Evolutionary conservation across 23 tunicate genomes (phyloP), one percentile per base, ranked within the genome.

Genomic region (Pegea sp.): DNA sequence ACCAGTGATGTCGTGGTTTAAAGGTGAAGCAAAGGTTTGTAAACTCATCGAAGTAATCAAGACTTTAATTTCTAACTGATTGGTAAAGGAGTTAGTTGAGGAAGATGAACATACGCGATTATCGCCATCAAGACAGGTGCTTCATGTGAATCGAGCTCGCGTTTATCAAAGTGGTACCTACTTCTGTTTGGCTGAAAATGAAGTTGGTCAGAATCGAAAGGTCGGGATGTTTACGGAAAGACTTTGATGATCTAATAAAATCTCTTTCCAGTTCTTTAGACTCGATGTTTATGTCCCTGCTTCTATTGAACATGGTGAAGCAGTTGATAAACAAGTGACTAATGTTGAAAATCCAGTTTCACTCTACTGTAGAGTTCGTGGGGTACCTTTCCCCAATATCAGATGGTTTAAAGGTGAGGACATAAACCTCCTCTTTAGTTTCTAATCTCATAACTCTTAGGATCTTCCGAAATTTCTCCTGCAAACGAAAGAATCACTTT

Each of bases 251-350:
- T 52, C 16, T 52, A 52, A 20, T 20, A 22, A 19, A n/a, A n/a
- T 25, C 20, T 28, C 26, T 26, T 43, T 34, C 3, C 60, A 84
- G 95, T 64, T 34, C 34, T 61, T 73, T 24, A 42, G 79, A 57
- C 34, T 84, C 33, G 86, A 67, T 20, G 95, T 84, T n/a, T 74
- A 84, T 57, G 84, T 68, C 26, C 70, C 53, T 33, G 76, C 95
- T 22, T 24, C 59, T 31, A 84, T 84, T 23, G 55, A 52, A 16
- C 65, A 62, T 38, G 53, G 68, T 30, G 77, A 68, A 58, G 76
- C 48, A 18, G 76, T 67, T 4, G 46, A 63, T 11, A 30, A 13
- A 1, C 61, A 53, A 18, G 56, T 44, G 22, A 67, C 65, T 31
- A 43, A 29, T 13, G 23, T 67, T 13, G 75, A 65, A 29, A 65